Evolutionary conservation across 2,888 invertebrate species (phyloP).

Genomic region (Pollenia angustigena): DNA sequence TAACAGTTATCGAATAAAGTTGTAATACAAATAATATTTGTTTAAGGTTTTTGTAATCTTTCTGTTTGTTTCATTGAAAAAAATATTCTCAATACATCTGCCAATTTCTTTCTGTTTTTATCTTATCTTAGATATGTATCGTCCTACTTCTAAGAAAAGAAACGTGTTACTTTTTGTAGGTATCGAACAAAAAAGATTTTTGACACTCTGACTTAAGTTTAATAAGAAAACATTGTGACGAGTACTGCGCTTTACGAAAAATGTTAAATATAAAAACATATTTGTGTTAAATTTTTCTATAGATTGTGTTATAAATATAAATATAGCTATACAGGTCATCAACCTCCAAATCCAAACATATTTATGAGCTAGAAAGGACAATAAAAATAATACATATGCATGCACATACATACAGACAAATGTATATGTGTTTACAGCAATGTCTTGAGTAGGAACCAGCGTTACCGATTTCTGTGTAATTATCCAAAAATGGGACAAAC

Average conservation of each 20-base stretch:
- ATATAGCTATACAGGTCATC: background rate
- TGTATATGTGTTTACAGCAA: background rate
- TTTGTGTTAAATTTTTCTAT: too few species aligned
- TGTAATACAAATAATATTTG: too few species aligned
- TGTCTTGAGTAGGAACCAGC: background rate
- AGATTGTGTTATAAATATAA: too few species aligned
- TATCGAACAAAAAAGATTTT: slow-evolving; percentile 33
- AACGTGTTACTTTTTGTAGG: slow-evolving; percentile 39
- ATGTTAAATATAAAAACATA: too few species aligned
- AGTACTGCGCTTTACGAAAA: too few species aligned
- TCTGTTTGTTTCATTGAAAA: background rate
- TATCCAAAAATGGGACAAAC: too few species aligned
- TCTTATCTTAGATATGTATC: slow-evolving; percentile 24
- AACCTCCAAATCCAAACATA: slow-evolving; percentile 18
- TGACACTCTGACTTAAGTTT: slow-evolving; percentile 15
- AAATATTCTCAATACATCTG: background rate
- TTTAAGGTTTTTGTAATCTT: background rate
- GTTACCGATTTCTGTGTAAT: too few species aligned
- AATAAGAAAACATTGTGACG: too few species aligned
- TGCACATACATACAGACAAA: background rate
- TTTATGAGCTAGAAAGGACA: background rate
- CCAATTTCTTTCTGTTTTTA: background rate
- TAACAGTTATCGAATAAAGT: too few species aligned
- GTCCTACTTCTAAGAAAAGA: slow-evolving; percentile 48
- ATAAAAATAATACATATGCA: background rate